phyloP scores from a whole-genome alignment of 2,113 vertebrate species.

The Mesembrinibis cayennensis region DNA sequence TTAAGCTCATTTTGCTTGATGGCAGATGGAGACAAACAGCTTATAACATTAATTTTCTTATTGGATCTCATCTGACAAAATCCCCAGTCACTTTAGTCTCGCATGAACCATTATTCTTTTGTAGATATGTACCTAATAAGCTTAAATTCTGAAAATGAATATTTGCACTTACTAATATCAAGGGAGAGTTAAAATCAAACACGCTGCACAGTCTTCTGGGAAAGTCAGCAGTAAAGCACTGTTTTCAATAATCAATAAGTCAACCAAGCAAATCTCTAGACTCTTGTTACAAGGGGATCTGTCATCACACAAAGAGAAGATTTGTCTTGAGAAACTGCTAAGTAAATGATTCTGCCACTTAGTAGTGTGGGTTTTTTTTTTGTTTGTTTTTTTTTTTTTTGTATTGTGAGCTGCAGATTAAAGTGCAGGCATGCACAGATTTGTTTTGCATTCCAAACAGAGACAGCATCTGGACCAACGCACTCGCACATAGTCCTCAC shows the following conservation, averaged over 20 bases:
- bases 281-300: slow-evolving; percentile 25
- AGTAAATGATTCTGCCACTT: slow-evolving; percentile 40
- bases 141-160: slow-evolving; percentile 42
- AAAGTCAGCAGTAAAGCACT: slow-evolving; percentile 2
- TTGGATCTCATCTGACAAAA: slow-evolving; percentile 48
- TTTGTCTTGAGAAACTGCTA: slow-evolving; percentile 16
- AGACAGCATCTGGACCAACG: not conserved
- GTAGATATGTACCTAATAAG: not conserved
- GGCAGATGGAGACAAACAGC: slow-evolving; percentile 25
- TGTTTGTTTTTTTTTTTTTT: not conserved
- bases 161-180: slow-evolving; percentile 27
- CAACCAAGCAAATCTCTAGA: slow-evolving; percentile 45
- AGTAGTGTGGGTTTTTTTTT: not conserved
- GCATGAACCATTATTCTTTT: not conserved
- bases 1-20: slow-evolving; percentile 11
- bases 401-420: not conserved
- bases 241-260: slow-evolving; percentile 65
- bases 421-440: not conserved
- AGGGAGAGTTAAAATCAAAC: slow-evolving; percentile 48
- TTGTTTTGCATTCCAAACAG: not conserved
- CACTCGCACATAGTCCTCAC: not conserved
- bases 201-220: not conserved
- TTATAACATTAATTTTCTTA: slow-evolving; percentile 33
- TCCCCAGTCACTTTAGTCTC: not conserved
- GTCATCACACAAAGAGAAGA: not conserved